phyloP scores from a whole-genome alignment of 2,113 vertebrate genomes.

The Thryonomys swinderianus region DNA sequence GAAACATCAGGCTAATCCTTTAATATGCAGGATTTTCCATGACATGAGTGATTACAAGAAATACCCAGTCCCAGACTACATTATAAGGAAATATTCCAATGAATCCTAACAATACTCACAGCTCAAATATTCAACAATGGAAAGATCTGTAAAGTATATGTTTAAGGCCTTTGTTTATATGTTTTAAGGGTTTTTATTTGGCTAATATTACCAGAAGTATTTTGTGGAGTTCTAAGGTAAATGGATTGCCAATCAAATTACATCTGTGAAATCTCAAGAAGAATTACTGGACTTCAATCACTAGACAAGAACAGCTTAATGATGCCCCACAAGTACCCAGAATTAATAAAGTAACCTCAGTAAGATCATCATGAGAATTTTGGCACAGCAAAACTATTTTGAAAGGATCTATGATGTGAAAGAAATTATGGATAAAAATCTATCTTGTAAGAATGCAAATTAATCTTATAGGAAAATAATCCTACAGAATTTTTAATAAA shows the following conservation, averaged over 20 bases:
- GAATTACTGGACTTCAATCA: not conserved
- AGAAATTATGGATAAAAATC: not conserved
- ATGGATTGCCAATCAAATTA: not conserved
- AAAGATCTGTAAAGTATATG: not conserved
- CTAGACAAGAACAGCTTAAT: not conserved
- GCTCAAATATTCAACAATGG: not conserved
- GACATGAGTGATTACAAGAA: not conserved
- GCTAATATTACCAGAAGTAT: not conserved
- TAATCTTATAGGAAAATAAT: not conserved
- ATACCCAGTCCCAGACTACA: not conserved
- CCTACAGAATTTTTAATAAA: not conserved
- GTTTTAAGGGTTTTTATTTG: not conserved
- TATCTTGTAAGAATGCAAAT: not conserved
- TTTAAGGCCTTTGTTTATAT: not conserved
- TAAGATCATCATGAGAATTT: not conserved
- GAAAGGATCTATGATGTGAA: not conserved
- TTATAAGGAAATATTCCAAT: not conserved
- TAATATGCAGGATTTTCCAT: constrained; percentile 28
- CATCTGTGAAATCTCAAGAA: not conserved
- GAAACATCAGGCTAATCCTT: constrained; percentile 25
- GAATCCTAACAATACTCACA: not conserved
- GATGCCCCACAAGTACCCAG: not conserved
- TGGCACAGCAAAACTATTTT: not conserved
- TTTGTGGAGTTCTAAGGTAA: not conserved
- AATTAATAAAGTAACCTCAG: not conserved